Evolutionary conservation across 2,888 invertebrate genomes (phyloP).

Genomic region (Xestia xanthographa): DNA sequence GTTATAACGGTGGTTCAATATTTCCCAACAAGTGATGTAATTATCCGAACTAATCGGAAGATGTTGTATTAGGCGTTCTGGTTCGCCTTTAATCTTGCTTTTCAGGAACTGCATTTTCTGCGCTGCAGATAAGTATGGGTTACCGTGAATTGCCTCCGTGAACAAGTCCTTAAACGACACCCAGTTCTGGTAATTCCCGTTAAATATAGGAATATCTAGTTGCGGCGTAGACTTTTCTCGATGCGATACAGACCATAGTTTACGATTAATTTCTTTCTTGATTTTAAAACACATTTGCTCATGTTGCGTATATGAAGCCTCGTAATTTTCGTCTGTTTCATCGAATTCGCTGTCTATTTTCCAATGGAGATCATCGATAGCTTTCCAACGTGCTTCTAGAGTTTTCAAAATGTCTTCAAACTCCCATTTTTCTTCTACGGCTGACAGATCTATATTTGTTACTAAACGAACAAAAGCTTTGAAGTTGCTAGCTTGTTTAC

Average conservation of each 20-base stretch:
- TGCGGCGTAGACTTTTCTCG: no score
- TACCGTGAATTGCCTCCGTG: background rate
- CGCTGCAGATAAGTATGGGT: constrained; percentile 4
- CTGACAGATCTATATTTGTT: background rate
- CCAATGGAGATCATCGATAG: background rate
- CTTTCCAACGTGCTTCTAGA: constrained; percentile 2
- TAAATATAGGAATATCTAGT: no score
- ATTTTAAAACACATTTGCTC: no score
- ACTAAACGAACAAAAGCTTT: background rate
- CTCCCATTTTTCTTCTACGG: background rate
- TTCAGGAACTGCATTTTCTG: constrained; percentile 12
- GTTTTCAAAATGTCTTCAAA: constrained; percentile 10
- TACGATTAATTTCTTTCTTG: no score
- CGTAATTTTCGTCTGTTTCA: no score
- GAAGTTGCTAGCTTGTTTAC: no score
- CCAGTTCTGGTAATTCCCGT: no score
- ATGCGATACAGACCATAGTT: no score
- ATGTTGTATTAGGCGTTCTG: constrained; percentile 4
- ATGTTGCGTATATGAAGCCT: no score
- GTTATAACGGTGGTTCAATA: no score
- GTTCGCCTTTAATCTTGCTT: background rate
- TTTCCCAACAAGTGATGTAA: no score
- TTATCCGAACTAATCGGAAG: background rate
- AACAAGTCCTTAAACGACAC: background rate
- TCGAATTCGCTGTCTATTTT: no score